Base-by-base conservation (phyloP, 37 sponge, comb jelly and placozoan genomes). In the Aphrocallistes beatrix region DNA sequence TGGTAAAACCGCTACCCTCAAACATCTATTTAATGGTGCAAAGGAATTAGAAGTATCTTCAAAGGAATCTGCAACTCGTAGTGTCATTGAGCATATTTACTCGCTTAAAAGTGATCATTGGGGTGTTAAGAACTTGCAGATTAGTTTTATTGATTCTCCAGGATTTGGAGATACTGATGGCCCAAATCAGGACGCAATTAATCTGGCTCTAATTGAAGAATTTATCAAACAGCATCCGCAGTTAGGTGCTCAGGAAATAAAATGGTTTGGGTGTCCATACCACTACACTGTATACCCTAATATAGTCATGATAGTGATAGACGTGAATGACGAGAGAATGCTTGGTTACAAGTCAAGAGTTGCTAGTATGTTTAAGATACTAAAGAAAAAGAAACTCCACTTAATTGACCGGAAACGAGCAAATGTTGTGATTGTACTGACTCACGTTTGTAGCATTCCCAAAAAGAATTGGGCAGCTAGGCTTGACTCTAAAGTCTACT, bases 301-400 rank as follows among this genome's bases (percentile, higher is more conserved):
- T 13, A 60, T 60, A 25, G 25, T 60, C 21, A 21, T 60, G 75
- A 3, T 60, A 25, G 75, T 60, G 34, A 30, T 60, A 25, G 75
- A 60, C n/a, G 75, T 60, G 75, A 60, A 60, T 60, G 75, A 60
- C 34, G 75, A 60, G 75, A 60, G 75, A 28, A 3, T 60, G 75
- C n/a, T 60, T 25, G 75, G 75, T 28, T 32, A 1, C 34, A 13
- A 32, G 8, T 60, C 75, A 6, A 3, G 75, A 60, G 34, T 60
- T 60, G 75, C 75, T 13, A 60, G 75, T 30, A 60, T 60, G 75
- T 60, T 60, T 13, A 60, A 30, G 10, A 28, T 60, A 25, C 1
- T 60, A 25, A 3, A 60, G 75, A 60, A 28, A 28, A 60, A 60
- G 75, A 60, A 30, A 60, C n/a, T 60, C 6, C 75, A 60, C 34